A percentile compares a stretch with the other conserved stretches of the same genome.
phyloP scores from a whole-genome alignment of 2,888 invertebrate species.

The Protophormia terraenovae region DNA sequence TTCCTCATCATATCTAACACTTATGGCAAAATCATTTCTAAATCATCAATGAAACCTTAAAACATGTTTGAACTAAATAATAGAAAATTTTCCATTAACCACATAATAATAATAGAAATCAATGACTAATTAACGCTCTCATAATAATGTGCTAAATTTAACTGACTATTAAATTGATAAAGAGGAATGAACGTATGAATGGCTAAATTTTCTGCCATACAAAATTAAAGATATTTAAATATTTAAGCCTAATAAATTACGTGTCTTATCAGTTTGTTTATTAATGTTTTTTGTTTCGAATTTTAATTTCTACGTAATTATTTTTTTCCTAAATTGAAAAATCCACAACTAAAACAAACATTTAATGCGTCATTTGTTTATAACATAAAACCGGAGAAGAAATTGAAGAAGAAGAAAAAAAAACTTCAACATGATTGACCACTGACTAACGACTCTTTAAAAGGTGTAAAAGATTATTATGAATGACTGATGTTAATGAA shows the following conservation, averaged over 20 bases:
- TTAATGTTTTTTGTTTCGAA: not conserved
- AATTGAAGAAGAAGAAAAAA: not conserved
- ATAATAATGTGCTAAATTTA: not conserved
- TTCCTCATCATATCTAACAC: not conserved
- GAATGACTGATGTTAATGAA: slow-evolving; percentile 17
- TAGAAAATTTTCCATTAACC: not conserved
- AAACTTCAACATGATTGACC: slow-evolving; percentile 4
- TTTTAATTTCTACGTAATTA: slow-evolving; percentile 3
- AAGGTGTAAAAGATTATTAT: slow-evolving; percentile 13
- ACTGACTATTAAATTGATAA: not conserved
- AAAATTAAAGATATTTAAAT: not conserved
- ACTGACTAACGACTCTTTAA: not conserved
- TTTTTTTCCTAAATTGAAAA: not conserved
- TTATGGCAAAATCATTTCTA: not conserved
- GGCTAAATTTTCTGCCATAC: not conserved
- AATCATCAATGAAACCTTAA: not conserved
- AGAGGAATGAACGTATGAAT: not conserved
- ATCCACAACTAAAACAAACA: not conserved
- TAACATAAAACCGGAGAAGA: not conserved
- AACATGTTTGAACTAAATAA: not conserved
- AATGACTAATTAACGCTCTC: slow-evolving; percentile 22
- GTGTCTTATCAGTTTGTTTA: not conserved
- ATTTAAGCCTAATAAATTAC: not conserved
- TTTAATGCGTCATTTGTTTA: not conserved
- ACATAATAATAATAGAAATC: not conserved